phyloP scores from a whole-genome alignment of 2,888 invertebrate genomes.

The Monopis laevigella region DNA sequence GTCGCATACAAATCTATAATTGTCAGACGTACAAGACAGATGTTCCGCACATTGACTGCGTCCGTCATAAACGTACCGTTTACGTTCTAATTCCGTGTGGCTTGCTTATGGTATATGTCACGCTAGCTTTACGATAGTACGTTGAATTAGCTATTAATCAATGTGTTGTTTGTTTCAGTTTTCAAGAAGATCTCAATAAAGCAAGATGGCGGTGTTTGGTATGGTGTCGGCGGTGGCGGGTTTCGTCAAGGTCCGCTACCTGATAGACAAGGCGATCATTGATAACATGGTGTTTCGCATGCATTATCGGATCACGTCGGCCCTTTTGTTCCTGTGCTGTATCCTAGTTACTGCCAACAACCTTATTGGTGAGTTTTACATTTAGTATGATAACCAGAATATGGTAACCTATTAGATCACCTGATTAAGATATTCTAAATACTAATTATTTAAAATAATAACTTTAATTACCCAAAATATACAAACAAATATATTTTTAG shows the following conservation, averaged over 20 bases:
- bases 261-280: conserved; percentile 87
- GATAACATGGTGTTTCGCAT: conserved; percentile 91
- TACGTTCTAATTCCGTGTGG: conserved; percentile 50
- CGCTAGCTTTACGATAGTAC: conserved; percentile 16
- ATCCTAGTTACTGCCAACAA: conserved; percentile 91
- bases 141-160: background rate
- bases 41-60: conserved; percentile 44
- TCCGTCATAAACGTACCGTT: conserved; percentile 48
- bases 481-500: background rate
- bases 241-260: conserved; percentile 89
- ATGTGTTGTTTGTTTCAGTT: conserved; percentile 3
- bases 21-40: conserved; percentile 31
- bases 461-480: background rate
- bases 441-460: background rate
- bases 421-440: background rate
- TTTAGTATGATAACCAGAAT: too few species aligned
- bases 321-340: conserved; percentile 85
- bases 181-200: conserved; percentile 8
- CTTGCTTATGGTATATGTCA: conserved; percentile 49
- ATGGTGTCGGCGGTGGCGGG: conserved; percentile 90
- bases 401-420: background rate
- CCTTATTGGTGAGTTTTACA: conserved; percentile 84
- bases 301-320: conserved; percentile 88
- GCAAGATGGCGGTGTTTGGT: conserved; percentile 80
- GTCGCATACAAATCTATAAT: conserved; percentile 10